Percentiles rank a stretch among this genome's conserved stretches.
Evolutionary conservation across 2,797 vertebrate genomes (phyloP).

Genomic region (Girardinus metallicus): DNA sequence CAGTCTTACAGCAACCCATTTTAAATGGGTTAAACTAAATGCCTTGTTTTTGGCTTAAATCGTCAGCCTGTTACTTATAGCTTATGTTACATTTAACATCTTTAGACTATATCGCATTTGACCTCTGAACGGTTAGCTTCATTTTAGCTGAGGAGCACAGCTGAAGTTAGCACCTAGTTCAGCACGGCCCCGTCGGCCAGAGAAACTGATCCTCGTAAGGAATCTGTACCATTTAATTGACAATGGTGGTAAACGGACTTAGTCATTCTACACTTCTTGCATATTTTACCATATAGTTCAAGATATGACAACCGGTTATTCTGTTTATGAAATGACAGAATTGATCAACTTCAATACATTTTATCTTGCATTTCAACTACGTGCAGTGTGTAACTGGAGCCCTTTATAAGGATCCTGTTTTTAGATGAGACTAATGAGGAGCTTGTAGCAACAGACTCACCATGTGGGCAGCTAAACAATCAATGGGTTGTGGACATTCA

Average conservation of each 20-base stretch:
- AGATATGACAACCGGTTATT: neutral
- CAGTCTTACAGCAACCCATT: neutral
- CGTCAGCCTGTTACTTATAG: neutral
- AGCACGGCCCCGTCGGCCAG: neutral
- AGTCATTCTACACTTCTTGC: neutral
- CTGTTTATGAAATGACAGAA: neutral
- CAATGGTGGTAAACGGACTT: neutral
- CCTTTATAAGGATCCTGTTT: neutral
- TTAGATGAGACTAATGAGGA: neutral
- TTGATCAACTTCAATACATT: neutral
- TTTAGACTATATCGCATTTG: neutral
- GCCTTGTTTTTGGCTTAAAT: neutral
- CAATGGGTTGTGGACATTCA: neutral
- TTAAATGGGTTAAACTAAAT: neutral
- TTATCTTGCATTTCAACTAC: neutral
- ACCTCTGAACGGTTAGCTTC: neutral
- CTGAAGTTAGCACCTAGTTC: neutral
- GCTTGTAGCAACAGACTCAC: neutral
- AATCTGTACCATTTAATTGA: neutral
- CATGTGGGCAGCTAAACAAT: neutral
- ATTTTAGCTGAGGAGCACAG: neutral
- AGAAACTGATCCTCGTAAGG: neutral
- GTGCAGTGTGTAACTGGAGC: neutral
- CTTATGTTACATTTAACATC: neutral
- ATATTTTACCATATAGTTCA: neutral